A percentile compares a stretch with the other conserved stretches of the same genome.
These are phyloP conservation scores for Procambarus clarkii DNA, from an alignment of 1,140 invertebrate species.

Conservation along the genomic window DNA sequence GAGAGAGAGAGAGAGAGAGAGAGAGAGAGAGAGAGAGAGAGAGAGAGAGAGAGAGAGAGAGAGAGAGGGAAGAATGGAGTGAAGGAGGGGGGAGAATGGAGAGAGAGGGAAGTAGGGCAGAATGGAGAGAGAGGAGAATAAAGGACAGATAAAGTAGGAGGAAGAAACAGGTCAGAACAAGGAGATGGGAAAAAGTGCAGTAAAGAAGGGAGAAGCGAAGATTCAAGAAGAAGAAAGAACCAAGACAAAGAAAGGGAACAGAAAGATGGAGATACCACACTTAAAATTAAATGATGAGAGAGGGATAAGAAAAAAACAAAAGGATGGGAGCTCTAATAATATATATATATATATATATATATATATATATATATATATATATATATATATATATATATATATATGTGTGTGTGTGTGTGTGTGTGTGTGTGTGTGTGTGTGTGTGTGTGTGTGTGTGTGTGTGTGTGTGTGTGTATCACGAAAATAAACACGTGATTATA, in stretches of 20 bases:
- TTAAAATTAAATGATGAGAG: neutral
- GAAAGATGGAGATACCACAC: neutral
- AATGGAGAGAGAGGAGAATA: neutral
- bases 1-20: neutral
- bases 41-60: neutral
- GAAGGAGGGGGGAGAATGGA: neutral
- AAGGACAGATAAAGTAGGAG: neutral
- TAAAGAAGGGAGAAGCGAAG: neutral
- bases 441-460: neutral
- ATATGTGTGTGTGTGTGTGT: conserved; percentile 20
- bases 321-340: too few species aligned
- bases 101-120: neutral
- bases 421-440: conserved; percentile 31
- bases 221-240: neutral
- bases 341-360: too few species aligned
- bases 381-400: neutral
- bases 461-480: neutral
- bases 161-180: neutral
- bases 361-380: neutral
- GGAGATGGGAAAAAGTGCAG: neutral
- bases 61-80: neutral
- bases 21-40: conserved; percentile 16
- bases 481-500: too few species aligned
- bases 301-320: too few species aligned
- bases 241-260: neutral